phyloP scores from a whole-genome alignment of 2,797 vertebrate species.

The Podarcis lilfordi region DNA sequence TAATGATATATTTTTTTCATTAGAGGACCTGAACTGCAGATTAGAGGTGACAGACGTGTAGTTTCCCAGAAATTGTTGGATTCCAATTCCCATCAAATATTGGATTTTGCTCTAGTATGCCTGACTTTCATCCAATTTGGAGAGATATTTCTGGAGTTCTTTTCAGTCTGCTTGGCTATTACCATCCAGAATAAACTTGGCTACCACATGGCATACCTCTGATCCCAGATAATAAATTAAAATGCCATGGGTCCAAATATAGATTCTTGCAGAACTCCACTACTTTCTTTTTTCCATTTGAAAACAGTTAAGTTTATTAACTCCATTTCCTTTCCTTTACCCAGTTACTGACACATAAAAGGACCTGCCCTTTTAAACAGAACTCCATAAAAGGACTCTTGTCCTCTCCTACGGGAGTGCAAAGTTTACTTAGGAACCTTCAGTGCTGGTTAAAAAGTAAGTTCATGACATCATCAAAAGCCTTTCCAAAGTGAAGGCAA shows the following conservation, averaged over 20 bases:
- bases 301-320: not conserved
- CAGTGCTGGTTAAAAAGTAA: not conserved
- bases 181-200: not conserved
- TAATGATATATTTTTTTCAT: not conserved
- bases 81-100: too few species aligned
- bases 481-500: not conserved
- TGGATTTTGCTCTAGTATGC: too few species aligned
- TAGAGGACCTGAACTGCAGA: not conserved
- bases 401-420: not conserved
- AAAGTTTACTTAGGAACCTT: not conserved
- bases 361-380: too few species aligned
- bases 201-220: not conserved
- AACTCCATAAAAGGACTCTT: not conserved
- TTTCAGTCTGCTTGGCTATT: not conserved
- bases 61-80: too few species aligned
- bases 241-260: not conserved
- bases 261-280: not conserved
- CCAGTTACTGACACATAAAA: not conserved
- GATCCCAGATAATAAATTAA: not conserved
- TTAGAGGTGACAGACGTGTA: too few species aligned
- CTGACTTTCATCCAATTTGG: not conserved
- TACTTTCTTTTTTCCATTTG: not conserved
- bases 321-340: not conserved
- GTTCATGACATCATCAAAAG: not conserved
- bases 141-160: not conserved